phyloP scores from a whole-genome alignment of 2,888 invertebrate genomes.

The Scaeva pyrastri region DNA sequence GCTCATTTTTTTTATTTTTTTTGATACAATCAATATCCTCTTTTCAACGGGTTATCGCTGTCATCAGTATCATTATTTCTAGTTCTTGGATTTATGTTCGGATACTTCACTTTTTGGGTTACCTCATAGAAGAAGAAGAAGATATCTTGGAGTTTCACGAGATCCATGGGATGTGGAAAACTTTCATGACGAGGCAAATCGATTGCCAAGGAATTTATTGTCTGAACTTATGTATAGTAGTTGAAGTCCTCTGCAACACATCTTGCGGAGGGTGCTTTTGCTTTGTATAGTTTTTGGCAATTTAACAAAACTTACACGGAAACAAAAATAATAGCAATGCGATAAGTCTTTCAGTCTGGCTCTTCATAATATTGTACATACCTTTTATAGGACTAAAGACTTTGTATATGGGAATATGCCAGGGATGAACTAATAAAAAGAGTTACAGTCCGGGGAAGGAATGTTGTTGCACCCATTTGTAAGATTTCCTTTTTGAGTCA shows the following conservation, averaged over 20 bases:
- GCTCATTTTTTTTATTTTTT: background rate
- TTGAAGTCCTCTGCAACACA: constrained; percentile 10
- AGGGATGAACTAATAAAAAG: background rate
- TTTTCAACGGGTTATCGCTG: constrained; percentile 69
- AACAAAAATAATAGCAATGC: constrained; percentile 57
- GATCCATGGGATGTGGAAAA: constrained; percentile 18
- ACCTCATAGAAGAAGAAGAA: constrained; percentile 60
- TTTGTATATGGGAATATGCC: background rate
- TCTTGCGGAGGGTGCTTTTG: constrained; percentile 31
- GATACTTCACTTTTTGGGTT: constrained; percentile 62
- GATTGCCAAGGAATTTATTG: constrained; percentile 63
- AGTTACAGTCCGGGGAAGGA: background rate
- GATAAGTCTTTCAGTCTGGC: constrained; percentile 40
- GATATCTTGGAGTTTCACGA: constrained; percentile 46
- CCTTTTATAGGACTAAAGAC: background rate
- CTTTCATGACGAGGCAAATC: constrained; percentile 67
- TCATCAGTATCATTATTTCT: constrained; percentile 71
- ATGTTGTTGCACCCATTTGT: background rate
- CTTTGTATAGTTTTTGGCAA: constrained; percentile 61
- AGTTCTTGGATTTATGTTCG: constrained; percentile 61
- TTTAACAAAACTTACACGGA: constrained; percentile 63
- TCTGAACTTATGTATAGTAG: too few species aligned
- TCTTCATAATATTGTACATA: constrained; percentile 2
- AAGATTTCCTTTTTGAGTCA: too few species aligned
- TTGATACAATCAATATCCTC: constrained; percentile 66